Percentiles rank a stretch among this genome's conserved stretches.
These are phyloP conservation scores for Myocastor coypus DNA, from an alignment of 2,113 vertebrate species.

Conservation along the genomic window DNA sequence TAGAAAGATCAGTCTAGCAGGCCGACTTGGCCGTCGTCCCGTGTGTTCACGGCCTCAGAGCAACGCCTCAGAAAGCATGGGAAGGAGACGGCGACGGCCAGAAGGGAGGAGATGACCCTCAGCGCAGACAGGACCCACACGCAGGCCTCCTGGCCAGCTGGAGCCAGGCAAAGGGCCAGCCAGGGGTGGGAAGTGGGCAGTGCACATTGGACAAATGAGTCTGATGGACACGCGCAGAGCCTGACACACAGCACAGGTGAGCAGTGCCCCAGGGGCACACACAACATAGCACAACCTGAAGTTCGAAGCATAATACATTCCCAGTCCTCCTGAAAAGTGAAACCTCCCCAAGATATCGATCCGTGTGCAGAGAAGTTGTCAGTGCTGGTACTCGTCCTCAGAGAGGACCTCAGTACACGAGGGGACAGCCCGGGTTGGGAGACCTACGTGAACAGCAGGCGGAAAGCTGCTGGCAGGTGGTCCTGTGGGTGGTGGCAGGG, in stretches of 20 bases:
- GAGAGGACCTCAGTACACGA: too few relatives aligned
- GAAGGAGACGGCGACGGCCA: accelerated
- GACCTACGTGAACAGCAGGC: neutral
- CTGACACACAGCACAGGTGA: accelerated
- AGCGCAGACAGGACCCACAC: accelerated
- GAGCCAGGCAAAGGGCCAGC: too few relatives aligned
- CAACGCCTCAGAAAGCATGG: accelerated
- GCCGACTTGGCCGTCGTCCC: neutral
- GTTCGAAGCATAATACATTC: neutral
- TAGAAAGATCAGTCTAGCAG: neutral
- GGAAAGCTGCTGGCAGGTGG: too few relatives aligned
- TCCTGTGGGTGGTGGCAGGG: too few relatives aligned
- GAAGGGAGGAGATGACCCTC: neutral
- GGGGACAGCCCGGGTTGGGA: neutral
- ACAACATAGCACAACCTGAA: neutral
- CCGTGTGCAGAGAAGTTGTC: neutral
- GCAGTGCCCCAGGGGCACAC: accelerated
- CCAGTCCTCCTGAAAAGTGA: neutral
- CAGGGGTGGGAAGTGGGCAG: accelerated
- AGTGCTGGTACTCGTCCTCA: neutral
- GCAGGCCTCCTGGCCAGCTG: accelerated
- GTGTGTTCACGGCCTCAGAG: accelerated
- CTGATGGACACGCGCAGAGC: accelerated
- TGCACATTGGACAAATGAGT: accelerated
- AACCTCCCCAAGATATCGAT: neutral